These are phyloP conservation scores for Drosophila novamexicana DNA, from an alignment of 1,140 invertebrate genomes.

Conservation along the genomic window DNA sequence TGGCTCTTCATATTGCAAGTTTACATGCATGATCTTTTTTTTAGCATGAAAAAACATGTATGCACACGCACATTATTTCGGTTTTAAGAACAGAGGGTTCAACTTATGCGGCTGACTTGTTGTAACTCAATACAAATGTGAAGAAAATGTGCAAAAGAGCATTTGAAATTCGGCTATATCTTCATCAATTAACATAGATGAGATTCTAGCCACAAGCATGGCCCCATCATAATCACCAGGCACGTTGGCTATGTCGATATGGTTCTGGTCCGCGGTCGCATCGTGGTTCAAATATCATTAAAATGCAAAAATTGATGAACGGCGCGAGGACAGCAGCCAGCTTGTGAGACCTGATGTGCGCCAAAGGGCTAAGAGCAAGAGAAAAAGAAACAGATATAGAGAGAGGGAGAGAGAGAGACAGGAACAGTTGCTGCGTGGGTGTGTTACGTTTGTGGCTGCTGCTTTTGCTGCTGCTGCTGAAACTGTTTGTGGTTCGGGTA, in stretches of 20 bases:
- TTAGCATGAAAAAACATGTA: too few relatives aligned
- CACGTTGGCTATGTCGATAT: slow-evolving; percentile 7
- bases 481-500: neutral
- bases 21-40: too few relatives aligned
- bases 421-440: neutral
- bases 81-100: too few relatives aligned
- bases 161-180: neutral
- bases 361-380: neutral
- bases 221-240: slow-evolving; percentile 5
- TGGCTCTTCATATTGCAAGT: too few relatives aligned
- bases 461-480: neutral
- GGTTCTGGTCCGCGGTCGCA: slow-evolving; percentile 32
- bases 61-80: too few relatives aligned
- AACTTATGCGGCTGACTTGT: too few relatives aligned
- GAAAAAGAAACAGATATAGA: neutral
- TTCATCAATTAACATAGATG: neutral
- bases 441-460: slow-evolving; percentile 11
- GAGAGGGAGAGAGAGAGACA: neutral
- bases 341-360: slow-evolving; percentile 26
- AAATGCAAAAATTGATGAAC: slow-evolving; percentile 79
- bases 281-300: slow-evolving; percentile 76
- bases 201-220: slow-evolving; percentile 11
- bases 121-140: neutral
- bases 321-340: slow-evolving; percentile 23
- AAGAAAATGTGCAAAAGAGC: neutral